Evolutionary conservation across 2,797 vertebrate genomes (phyloP).

Genomic region (Nyctalus aviator): DNA sequence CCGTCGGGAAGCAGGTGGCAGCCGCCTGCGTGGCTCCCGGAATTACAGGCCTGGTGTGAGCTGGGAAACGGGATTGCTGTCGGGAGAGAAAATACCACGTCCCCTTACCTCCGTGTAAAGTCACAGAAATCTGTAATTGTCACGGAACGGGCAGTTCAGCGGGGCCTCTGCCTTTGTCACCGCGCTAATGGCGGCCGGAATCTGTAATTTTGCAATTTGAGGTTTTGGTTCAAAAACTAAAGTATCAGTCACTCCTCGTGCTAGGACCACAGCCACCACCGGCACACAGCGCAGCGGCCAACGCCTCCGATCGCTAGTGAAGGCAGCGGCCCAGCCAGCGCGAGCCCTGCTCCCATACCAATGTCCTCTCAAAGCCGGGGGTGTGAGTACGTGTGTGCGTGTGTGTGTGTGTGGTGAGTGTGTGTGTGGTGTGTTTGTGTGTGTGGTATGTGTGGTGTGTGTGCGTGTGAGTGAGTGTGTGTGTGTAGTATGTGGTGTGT

Average conservation of each 20-base stretch:
- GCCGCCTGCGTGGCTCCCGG: background rate
- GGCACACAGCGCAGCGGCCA: conserved; percentile 12
- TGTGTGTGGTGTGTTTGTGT: too few species aligned
- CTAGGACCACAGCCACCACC: background rate
- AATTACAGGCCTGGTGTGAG: background rate
- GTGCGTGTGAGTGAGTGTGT: too few species aligned
- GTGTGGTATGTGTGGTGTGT: too few species aligned
- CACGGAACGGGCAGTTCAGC: conserved; percentile 26
- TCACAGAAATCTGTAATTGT: conserved; percentile 75
- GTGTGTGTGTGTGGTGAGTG: too few species aligned
- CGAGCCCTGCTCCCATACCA: too few species aligned
- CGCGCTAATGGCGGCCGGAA: conserved; percentile 24
- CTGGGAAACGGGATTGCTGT: background rate
- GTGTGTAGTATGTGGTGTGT: too few species aligned
- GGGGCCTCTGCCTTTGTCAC: conserved; percentile 54
- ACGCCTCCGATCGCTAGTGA: conserved; percentile 61
- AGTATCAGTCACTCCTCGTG: conserved; percentile 40
- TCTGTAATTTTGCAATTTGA: conserved; percentile 59
- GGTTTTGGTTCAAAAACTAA: conserved; percentile 56
- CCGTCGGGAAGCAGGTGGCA: conserved; percentile 52
- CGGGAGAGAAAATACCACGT: conserved; percentile 60
- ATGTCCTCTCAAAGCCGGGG: too few species aligned
- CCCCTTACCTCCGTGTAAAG: conserved; percentile 66
- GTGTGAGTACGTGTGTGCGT: too few species aligned
- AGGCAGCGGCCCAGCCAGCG: background rate